phyloP scores from a whole-genome alignment of 1,140 invertebrate species.

The Polypedilum pembai region DNA sequence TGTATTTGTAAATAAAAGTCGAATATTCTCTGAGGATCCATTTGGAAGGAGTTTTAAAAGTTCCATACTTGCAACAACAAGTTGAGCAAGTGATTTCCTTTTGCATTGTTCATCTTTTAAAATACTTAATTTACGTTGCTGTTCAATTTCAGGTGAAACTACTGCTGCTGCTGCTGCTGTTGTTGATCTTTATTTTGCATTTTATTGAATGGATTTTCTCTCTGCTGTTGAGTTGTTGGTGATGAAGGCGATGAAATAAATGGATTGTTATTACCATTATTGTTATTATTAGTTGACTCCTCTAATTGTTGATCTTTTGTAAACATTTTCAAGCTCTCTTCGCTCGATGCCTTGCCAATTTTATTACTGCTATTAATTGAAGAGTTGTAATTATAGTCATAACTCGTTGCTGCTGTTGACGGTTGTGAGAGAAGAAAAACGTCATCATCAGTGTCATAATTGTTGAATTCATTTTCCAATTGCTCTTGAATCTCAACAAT shows the following conservation, averaged over 20 bases:
- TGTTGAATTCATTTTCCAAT: slow-evolving; percentile 30
- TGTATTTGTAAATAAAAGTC: slow-evolving; percentile 42
- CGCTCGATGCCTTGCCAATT: slow-evolving; percentile 31
- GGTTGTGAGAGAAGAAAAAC: background rate
- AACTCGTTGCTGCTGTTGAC: background rate
- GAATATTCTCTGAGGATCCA: slow-evolving; percentile 41
- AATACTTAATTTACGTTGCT: slow-evolving; percentile 66
- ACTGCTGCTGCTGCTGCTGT: slow-evolving; percentile 49
- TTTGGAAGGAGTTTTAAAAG: slow-evolving; percentile 39
- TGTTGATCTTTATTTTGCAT: slow-evolving; percentile 42
- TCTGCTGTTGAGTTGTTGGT: slow-evolving; percentile 48
- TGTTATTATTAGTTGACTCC: slow-evolving; percentile 34
- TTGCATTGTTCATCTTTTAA: slow-evolving; percentile 55
- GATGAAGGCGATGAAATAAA: slow-evolving; percentile 44
- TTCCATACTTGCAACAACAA: slow-evolving; percentile 43
- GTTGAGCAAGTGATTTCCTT: slow-evolving; percentile 39
- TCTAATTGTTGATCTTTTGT: slow-evolving; percentile 33
- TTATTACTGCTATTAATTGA: slow-evolving; percentile 37
- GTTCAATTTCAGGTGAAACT: slow-evolving; percentile 63
- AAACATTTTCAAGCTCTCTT: slow-evolving; percentile 31
- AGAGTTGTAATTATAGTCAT: slow-evolving; percentile 35
- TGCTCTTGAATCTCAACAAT: slow-evolving; percentile 36
- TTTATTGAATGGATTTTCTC: slow-evolving; percentile 48
- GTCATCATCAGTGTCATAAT: slow-evolving; percentile 5
- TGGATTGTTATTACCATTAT: slow-evolving; percentile 38